Base-by-base conservation (phyloP, 2,888 invertebrate genomes). In the Leptinotarsa peninsularis region DNA sequence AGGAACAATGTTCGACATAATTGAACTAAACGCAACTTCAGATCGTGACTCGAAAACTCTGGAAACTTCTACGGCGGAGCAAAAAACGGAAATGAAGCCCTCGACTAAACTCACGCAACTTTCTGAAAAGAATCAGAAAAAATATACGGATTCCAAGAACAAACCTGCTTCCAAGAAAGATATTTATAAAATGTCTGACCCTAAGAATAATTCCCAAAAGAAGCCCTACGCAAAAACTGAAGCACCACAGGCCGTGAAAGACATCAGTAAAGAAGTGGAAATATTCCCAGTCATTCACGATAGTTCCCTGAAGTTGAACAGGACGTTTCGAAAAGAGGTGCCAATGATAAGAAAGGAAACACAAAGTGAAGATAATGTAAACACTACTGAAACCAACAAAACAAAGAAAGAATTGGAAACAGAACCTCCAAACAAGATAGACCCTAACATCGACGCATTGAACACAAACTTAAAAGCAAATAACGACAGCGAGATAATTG, bases 361-460 rank as follows among this genome's bases (percentile, higher is more conserved):
- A 54, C 54, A 54, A 23, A 67, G 43, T 5, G 58, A 18, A 49
- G 21, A 49, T 43, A 10, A 43, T 5, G 43, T 43, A 43, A 43
- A 43, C 10, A 3, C 43, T 5, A 10, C 43, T 43, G 43, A 43
- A 43, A 43, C 10, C 10, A 43, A 43, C 43, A 10, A 43, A 43
- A 43, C 43, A 43, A 43, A 43, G 43, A 10, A 43, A 43, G 43
- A 43, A 43, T 5, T 10, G 10, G 60, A 60, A 58, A 18, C 54
- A 14, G 72, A 72, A 52, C 21, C 52, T 2, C 27, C 58, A n/a
- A 67, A 54, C 15, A 72, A 67, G 14, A 82, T 85, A 70, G 85
- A 85, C 79, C 90, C 82, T 85, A 90, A 87, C 89, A 89, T 87
- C 88, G 90, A 86, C 87, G 89, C 84, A 88, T 89, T 27, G 89